A percentile compares a stretch with the other conserved stretches of the same genome.
Conservation (phyloP, 1,140 invertebrate genomes). For the Nautilus pompilius region DNA sequence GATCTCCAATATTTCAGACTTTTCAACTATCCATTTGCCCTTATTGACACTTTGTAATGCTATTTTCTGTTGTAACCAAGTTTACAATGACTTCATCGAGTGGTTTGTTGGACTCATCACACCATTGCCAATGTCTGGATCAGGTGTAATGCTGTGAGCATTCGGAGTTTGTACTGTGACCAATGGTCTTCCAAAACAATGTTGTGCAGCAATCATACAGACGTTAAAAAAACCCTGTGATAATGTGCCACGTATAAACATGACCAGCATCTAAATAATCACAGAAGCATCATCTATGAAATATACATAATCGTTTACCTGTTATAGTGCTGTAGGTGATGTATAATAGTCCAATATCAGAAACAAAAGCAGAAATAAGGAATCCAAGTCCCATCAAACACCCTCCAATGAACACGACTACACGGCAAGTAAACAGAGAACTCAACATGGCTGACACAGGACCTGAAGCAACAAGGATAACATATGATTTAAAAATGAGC, state of each 20-base stretch:
- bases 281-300: too few species aligned
- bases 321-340: conserved; percentile 88
- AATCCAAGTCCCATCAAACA: conserved; percentile 75
- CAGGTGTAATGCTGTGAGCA: too few species aligned
- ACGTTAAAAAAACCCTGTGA: not conserved
- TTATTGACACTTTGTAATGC: too few species aligned
- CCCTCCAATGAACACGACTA: conserved; percentile 83
- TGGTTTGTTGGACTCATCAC: too few species aligned
- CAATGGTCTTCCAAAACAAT: too few species aligned
- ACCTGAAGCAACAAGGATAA: conserved; percentile 20
- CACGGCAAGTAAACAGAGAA: conserved; percentile 53
- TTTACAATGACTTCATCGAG: too few species aligned
- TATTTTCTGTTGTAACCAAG: too few species aligned
- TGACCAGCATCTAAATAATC: not conserved
- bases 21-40: too few species aligned
- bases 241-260: not conserved
- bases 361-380: conserved; percentile 70
- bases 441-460: conserved; percentile 22
- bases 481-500: too few species aligned
- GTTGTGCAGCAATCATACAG: not conserved
- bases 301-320: conserved; percentile 60
- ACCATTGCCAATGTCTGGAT: too few species aligned
- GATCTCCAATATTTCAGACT: too few species aligned
- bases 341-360: conserved; percentile 82
- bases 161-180: not conserved